Conservation (phyloP, 2,888 invertebrate genomes). For the Hirudinaria manillensis region DNA sequence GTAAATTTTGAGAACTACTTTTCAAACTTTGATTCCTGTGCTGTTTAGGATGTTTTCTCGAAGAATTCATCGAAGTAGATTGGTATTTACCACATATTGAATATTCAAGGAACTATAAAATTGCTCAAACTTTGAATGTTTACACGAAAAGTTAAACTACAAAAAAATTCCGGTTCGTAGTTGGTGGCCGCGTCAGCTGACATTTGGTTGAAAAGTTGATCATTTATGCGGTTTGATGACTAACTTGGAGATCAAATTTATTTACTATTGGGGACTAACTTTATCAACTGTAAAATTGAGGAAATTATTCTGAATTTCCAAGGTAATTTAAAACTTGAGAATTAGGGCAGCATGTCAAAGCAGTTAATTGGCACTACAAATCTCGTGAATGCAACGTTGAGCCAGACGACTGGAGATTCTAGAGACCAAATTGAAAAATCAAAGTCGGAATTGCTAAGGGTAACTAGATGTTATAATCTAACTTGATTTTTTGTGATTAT, state of each 20-base stretch:
- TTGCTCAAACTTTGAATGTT: background rate
- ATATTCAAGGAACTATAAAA: background rate
- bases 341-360: background rate
- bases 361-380: background rate
- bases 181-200: background rate
- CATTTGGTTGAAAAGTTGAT: constrained; percentile 2
- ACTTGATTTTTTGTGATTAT: background rate
- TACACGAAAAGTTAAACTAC: background rate
- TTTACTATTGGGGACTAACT: background rate
- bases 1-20: constrained; percentile 5
- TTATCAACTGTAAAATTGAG: background rate
- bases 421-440: background rate
- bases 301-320: too few species aligned
- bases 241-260: background rate
- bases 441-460: constrained; percentile 8
- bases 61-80: background rate
- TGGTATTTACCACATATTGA: background rate
- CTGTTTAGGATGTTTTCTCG: background rate
- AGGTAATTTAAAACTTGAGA: background rate
- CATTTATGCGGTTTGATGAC: background rate
- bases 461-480: background rate
- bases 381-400: background rate
- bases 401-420: background rate
- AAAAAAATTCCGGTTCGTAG: background rate
- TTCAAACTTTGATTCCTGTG: constrained; percentile 1